These are phyloP conservation scores for Ovis canadensis DNA, from an alignment of 2,113 vertebrate genomes.

Conservation along the genomic window DNA sequence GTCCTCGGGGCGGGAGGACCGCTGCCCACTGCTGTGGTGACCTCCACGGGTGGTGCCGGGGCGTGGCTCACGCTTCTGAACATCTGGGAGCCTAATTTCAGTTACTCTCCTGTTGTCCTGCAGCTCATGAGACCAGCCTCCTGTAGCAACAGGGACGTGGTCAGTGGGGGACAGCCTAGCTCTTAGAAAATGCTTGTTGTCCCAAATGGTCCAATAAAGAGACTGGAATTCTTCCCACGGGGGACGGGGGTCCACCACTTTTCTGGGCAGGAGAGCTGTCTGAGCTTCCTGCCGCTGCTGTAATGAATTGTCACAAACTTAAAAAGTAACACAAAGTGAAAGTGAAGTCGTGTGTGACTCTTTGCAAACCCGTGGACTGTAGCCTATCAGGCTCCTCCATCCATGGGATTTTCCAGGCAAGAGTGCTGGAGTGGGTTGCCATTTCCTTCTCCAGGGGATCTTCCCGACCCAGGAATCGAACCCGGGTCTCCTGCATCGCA, in stretches of 20 bases:
- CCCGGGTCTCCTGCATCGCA: no score
- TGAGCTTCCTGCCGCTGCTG: fast-evolving
- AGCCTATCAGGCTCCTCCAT: no score
- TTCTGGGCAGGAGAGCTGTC: neutral
- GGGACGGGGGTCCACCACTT: fast-evolving
- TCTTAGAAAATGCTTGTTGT: fast-evolving
- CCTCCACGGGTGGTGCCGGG: fast-evolving
- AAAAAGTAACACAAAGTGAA: neutral
- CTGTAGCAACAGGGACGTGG: fast-evolving
- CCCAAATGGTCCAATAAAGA: fast-evolving
- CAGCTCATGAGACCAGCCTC: neutral
- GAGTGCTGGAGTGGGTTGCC: no score
- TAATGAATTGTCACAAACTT: fast-evolving
- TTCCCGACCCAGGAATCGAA: no score
- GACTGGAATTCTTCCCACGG: fast-evolving
- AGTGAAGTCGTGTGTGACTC: no score
- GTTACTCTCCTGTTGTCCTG: fast-evolving
- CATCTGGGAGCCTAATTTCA: neutral
- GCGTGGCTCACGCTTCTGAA: fast-evolving
- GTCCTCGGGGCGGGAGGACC: neutral
- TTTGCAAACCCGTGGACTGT: no score
- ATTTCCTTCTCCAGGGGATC: no score
- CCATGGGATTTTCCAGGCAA: no score
- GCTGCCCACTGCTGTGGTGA: fast-evolving
- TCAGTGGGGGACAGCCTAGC: fast-evolving